Conservation (phyloP, 2,888 invertebrate species). For the Aromia moschata region DNA sequence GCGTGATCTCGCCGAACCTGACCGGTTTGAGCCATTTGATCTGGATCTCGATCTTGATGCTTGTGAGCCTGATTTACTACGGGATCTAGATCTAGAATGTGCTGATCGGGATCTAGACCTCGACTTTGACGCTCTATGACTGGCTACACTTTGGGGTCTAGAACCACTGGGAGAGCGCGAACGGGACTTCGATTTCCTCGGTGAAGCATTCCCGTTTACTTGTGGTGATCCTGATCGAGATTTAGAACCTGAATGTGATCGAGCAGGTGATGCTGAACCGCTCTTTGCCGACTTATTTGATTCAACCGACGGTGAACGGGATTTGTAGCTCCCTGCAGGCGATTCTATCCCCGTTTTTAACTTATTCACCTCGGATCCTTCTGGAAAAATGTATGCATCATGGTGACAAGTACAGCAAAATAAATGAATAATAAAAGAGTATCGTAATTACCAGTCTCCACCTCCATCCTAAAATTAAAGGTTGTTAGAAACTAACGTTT, state of each 20-base stretch:
- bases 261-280: slow-evolving; percentile 20
- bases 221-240: slow-evolving; percentile 42
- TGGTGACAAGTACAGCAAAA: not conserved
- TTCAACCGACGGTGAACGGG: slow-evolving; percentile 49
- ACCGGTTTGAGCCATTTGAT: slow-evolving; percentile 46
- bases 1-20: slow-evolving; percentile 35
- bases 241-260: slow-evolving; percentile 50
- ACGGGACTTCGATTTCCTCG: slow-evolving; percentile 42
- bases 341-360: slow-evolving; percentile 27
- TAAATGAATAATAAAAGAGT: not conserved
- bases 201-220: slow-evolving; percentile 16
- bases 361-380: slow-evolving; percentile 31
- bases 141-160: slow-evolving; percentile 48
- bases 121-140: slow-evolving; percentile 49
- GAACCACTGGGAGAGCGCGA: slow-evolving; percentile 46
- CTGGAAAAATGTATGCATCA: slow-evolving; percentile 28
- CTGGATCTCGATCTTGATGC: slow-evolving; percentile 47
- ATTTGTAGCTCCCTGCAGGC: slow-evolving; percentile 37
- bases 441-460: slow-evolving; percentile 39
- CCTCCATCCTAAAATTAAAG: slow-evolving; percentile 34
- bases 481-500: too few species aligned
- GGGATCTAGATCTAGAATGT: slow-evolving; percentile 27
- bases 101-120: slow-evolving; percentile 53
- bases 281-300: slow-evolving; percentile 42
- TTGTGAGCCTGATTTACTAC: slow-evolving; percentile 43